Evolutionary conservation across 2,113 vertebrate species (phyloP).

Genomic region (Xiphorhynchus elegans): DNA sequence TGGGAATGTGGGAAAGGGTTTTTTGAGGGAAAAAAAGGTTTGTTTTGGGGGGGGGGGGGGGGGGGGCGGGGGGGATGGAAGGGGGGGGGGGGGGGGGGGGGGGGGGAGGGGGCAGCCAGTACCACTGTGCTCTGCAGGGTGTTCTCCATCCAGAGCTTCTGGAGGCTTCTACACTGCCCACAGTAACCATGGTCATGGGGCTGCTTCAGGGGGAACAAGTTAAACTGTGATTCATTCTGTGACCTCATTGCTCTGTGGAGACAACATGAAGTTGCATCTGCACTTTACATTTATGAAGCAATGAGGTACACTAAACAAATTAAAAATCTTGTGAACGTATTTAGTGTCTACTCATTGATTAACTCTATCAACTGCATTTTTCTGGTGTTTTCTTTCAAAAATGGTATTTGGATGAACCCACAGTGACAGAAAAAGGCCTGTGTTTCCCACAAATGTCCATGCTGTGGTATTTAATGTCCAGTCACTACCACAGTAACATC

Average conservation of each 20-base stretch:
- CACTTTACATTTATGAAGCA: not conserved
- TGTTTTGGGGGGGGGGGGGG: not conserved
- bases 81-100: not conserved
- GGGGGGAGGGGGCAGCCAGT: not conserved
- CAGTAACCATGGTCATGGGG: accelerated
- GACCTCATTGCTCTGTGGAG: not conserved
- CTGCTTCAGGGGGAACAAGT: too few relatives aligned
- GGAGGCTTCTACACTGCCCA: not conserved
- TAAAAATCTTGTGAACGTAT: not conserved
- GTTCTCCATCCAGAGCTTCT: not conserved
- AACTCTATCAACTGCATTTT: not conserved
- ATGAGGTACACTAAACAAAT: not conserved
- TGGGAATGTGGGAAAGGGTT: not conserved
- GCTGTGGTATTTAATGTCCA: not conserved
- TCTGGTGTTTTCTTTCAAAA: not conserved
- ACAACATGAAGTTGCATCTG: not conserved
- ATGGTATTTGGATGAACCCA: not conserved
- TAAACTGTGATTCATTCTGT: not conserved
- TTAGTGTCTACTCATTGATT: not conserved
- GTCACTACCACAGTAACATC: not conserved
- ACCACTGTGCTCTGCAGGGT: not conserved
- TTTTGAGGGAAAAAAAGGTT: not conserved
- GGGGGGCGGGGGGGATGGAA: not conserved
- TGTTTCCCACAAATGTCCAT: not conserved
- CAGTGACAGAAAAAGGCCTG: not conserved